Evolutionary conservation across 2,888 invertebrate genomes (phyloP), one percentile per base, ranked within the genome.

Genomic region (Creontiades dilutus): DNA sequence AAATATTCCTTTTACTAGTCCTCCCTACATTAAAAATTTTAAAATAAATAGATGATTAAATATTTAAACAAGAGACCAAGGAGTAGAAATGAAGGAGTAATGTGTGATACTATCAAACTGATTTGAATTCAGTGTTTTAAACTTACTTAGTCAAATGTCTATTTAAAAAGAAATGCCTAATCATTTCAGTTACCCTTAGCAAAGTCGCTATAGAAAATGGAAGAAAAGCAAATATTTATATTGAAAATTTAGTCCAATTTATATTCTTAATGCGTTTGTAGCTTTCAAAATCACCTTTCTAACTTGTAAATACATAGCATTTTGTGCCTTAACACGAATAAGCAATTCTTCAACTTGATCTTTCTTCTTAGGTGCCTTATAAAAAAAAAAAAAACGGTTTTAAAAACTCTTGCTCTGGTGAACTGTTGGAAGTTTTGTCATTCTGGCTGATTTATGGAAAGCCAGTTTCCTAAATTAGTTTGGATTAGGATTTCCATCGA

Each of bases 351-450:
- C 80, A 88, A 88, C 88, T 88, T 27, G 88, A 27, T 88, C 88
- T 88, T 88, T 88, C 88, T 88, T 88, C 57, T 78, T 88, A 88
- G 88, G 88, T 88, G 88, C 88, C 88, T 88, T 88, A 88, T 80
- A 27, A 46, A 37, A 37, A 37, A 37, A 27, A 46, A 37, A 37
- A 37, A 37, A 61, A 37, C 78, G 78, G 16, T 80, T 80, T 80
- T 80, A 47, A 14, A 76, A n/a, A 47, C 11, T 80, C 23, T 61
- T 19, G 7, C 0, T 19, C 61, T 61, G n/a, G 68, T 68, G n/a
- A 23, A 68, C 23, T 23, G 9, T 23, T 23, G 68, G 9, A 68
- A 37, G 37, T 37, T n/a, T 37, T 37, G 37, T 37, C 37, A 37
- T 37, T 37, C 37, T 37, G 37, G 37, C 37, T 37, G 37, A 37